Evolutionary conservation across 2,888 invertebrate species (phyloP), one percentile per base, ranked within the genome.

Genomic region (Hypselothyrea guttata): DNA sequence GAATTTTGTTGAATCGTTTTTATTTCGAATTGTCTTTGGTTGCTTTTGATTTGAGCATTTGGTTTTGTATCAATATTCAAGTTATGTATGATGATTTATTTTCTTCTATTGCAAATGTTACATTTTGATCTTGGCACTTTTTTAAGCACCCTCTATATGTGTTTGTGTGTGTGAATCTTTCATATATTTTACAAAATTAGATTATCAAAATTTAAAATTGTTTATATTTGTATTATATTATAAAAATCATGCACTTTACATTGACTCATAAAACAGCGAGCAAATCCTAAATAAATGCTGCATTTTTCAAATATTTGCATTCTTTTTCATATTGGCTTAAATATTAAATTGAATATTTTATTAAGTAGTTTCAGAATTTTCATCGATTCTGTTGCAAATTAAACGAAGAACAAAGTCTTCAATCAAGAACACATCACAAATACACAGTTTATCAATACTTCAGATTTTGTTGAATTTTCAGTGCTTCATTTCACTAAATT

Each of bases 241-340:
- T 55, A 52, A 31, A 7, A 4, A 38, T 68, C 16, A 62, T 47
- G 71, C 49, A 66, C 62, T 67, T 48, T 31, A 13, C 62, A 71
- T 71, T 68, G 70, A 73, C 68, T 44, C 57, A 72, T 61, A 12
- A 27, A 42, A 58, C 53, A 44, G 55, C 70, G 67, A 70, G 72
- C 61, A 55, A n/a, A n/a, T n/a, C n/a, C n/a, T 45, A 8, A n/a
- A 71, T 61, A 71, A n/a, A n/a, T n/a, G n/a, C n/a, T 67, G 61
- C 55, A 54, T 33, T 42, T 31, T 44, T 54, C 33, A 31, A n/a
- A n/a, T 42, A 47, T 31, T 35, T 15, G 27, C 35, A 40, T 35
- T 16, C n/a, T 2, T 35, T 45, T 34, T 27, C 41, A 34, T 12
- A 74, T 75, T 74, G 78, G 71, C 74, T 45, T 56, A 40, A 41